phyloP scores from a whole-genome alignment of 2,113 vertebrate genomes.

The Brachypodius melanocephalos region DNA sequence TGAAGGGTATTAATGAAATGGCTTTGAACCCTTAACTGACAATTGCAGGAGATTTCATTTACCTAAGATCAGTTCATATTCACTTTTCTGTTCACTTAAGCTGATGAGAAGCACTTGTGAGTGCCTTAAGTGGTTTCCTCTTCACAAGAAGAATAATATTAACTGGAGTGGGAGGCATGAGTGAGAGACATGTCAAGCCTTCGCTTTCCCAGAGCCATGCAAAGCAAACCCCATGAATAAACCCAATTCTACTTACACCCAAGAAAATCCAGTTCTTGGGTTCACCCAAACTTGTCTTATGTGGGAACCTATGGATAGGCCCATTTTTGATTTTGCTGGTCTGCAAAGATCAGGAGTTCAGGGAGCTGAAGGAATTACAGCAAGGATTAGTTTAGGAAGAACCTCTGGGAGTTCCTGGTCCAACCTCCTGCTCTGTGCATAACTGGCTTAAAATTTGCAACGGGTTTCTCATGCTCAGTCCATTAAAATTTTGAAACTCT shows the following conservation, averaged over 20 bases:
- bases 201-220: neutral
- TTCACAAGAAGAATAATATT: neutral
- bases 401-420: neutral
- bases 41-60: slow-evolving; percentile 12
- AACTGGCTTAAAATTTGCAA: neutral
- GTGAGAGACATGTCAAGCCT: neutral
- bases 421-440: neutral
- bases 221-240: neutral
- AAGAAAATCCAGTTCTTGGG: neutral
- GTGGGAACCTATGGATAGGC: neutral
- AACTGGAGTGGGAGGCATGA: neutral
- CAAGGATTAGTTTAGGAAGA: neutral
- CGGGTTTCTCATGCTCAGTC: neutral
- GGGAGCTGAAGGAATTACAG: neutral
- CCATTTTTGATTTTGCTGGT: neutral
- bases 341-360: neutral
- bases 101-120: neutral
- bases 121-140: neutral
- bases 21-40: neutral
- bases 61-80: neutral
- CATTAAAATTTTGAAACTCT: neutral
- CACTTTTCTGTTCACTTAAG: neutral
- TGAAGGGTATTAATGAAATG: neutral
- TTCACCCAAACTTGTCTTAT: neutral
- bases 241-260: neutral